Conservation (phyloP, 2,888 invertebrate genomes). For the Meandrusa payeni region DNA sequence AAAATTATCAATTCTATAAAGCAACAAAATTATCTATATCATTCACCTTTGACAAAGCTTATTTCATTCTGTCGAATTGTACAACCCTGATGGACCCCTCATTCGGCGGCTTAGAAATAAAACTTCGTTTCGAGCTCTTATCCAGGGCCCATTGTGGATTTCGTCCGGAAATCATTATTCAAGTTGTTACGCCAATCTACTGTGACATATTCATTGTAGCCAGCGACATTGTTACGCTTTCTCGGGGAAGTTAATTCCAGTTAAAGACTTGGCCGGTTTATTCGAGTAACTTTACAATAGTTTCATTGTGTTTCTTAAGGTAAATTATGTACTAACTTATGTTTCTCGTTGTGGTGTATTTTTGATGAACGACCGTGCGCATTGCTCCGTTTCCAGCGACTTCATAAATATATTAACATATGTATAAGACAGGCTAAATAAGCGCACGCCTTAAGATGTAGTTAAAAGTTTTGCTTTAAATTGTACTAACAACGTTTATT, state of each 20-base stretch:
- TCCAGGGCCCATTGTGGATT: conserved; percentile 44
- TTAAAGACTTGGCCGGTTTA: conserved; percentile 32
- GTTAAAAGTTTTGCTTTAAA: not conserved
- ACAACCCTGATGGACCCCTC: conserved; percentile 29
- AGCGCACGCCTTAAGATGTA: not conserved
- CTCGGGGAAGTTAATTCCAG: conserved; percentile 34
- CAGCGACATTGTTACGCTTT: conserved; percentile 38
- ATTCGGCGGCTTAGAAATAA: conserved; percentile 35
- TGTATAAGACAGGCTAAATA: not conserved
- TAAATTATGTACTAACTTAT: conserved; percentile 14
- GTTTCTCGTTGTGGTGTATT: conserved; percentile 4
- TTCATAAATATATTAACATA: conserved; percentile 10
- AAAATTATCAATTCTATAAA: too few species aligned
- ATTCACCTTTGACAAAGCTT: not conserved
- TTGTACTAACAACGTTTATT: not conserved
- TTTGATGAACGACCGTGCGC: conserved; percentile 5
- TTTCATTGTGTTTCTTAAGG: conserved; percentile 20
- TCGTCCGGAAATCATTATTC: conserved; percentile 67
- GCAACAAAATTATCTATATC: too few species aligned
- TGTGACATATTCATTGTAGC: conserved; percentile 65
- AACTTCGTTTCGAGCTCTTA: conserved; percentile 34
- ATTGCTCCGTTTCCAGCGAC: conserved; percentile 2
- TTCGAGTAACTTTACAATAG: conserved; percentile 24
- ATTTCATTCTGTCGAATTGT: not conserved
- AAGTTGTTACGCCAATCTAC: conserved; percentile 60